Conservation (phyloP, 2,888 invertebrate species). For the Tipula vernalis region DNA sequence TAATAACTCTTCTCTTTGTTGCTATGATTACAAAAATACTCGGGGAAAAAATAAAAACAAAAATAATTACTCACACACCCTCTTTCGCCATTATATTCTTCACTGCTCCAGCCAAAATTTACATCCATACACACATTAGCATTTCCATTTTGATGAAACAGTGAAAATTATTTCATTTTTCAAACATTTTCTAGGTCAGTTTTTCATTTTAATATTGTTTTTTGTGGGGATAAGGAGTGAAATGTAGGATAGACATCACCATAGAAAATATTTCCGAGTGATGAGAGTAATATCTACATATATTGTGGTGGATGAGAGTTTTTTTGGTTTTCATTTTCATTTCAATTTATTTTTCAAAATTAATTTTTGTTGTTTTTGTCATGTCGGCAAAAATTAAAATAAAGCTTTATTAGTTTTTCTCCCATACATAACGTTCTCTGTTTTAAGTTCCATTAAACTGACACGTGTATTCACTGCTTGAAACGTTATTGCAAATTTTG, state of each 20-base stretch:
- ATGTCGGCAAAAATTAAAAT: background rate
- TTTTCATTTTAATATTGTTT: background rate
- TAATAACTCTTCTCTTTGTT: background rate
- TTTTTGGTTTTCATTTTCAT: background rate
- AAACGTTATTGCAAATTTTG: no score
- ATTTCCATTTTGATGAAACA: background rate
- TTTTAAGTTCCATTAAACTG: background rate
- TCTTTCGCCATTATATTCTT: background rate
- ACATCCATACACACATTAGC: background rate
- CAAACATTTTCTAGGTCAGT: background rate
- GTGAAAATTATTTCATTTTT: background rate
- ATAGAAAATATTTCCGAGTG: no score
- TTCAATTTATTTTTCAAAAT: background rate
- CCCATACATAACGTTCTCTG: background rate
- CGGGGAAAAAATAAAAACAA: no score
- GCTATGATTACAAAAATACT: background rate
- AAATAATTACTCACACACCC: background rate
- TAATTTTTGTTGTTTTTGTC: background rate
- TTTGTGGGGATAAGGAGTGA: background rate
- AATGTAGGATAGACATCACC: background rate
- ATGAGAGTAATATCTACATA: background rate
- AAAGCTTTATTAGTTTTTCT: background rate
- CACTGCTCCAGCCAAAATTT: background rate
- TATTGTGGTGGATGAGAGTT: background rate
- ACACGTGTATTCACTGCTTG: no score